A percentile compares a stretch with the other conserved stretches of the same genome.
phyloP scores from a whole-genome alignment of 2,888 invertebrate genomes.

The Zonitis immaculata region DNA sequence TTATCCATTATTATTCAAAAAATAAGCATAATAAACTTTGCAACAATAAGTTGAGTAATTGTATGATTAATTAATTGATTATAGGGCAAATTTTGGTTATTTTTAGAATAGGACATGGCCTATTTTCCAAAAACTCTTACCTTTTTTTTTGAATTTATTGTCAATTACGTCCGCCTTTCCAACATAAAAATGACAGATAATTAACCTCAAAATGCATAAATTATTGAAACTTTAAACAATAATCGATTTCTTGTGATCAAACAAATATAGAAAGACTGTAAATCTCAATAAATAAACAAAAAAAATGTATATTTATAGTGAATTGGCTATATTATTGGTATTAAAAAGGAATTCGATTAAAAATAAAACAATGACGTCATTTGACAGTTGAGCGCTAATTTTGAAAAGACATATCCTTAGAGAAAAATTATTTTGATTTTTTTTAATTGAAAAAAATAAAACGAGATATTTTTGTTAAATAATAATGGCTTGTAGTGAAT shows the following conservation, averaged over 20 bases:
- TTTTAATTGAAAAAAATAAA: no score
- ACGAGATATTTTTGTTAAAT: no score
- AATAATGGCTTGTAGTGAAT: background rate
- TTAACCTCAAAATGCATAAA: constrained; percentile 8
- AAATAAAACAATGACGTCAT: background rate
- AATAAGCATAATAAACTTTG: no score
- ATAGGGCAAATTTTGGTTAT: background rate
- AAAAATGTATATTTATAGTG: no score
- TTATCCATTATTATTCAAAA: background rate
- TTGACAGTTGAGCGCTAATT: background rate
- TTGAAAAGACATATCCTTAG: background rate
- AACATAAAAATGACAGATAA: constrained; percentile 8
- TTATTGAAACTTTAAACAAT: no score
- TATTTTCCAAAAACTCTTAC: constrained; percentile 5
- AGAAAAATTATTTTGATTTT: no score
- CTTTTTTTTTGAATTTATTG: constrained; percentile 6
- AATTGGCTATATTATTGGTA: no score
- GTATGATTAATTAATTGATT: background rate
- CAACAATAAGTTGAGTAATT: background rate
- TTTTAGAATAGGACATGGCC: constrained; percentile 3
- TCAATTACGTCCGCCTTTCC: background rate
- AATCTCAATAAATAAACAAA: no score
- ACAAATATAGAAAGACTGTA: no score
- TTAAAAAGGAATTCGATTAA: no score
- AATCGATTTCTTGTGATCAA: no score